These are phyloP conservation scores for Okamejei kenojei DNA, from an alignment of 2,797 vertebrate species.

Conservation along the genomic window DNA sequence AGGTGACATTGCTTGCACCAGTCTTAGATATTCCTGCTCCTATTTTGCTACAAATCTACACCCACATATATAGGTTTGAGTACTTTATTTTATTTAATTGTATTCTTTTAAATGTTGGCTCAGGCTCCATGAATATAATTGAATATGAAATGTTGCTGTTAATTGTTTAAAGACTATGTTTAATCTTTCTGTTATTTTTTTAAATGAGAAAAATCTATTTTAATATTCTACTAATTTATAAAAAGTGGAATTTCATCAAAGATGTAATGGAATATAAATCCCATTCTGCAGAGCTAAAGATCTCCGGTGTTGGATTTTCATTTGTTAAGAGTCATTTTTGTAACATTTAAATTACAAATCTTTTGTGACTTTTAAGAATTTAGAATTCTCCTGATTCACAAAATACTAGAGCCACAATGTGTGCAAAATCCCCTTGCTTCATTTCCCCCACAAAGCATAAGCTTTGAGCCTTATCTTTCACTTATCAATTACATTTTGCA, in stretches of 20 bases:
- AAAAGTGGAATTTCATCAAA: too few relatives aligned
- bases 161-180: neutral
- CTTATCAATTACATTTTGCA: neutral
- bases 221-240: too few relatives aligned
- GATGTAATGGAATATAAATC: too few relatives aligned
- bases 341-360: too few relatives aligned
- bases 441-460: neutral
- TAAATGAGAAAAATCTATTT: neutral
- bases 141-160: neutral
- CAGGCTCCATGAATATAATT: neutral
- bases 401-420: neutral
- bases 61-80: neutral
- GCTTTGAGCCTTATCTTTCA: neutral
- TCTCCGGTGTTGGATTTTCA: too few relatives aligned
- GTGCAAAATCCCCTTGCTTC: neutral
- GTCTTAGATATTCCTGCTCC: neutral
- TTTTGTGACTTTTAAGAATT: neutral
- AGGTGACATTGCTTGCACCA: neutral
- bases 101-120: neutral
- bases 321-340: too few relatives aligned
- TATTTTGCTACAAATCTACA: neutral
- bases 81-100: neutral
- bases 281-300: too few relatives aligned
- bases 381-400: neutral
- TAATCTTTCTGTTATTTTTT: neutral